These are phyloP conservation scores for Athrips mouffetella DNA, from an alignment of 2,888 invertebrate species.

Conservation along the genomic window DNA sequence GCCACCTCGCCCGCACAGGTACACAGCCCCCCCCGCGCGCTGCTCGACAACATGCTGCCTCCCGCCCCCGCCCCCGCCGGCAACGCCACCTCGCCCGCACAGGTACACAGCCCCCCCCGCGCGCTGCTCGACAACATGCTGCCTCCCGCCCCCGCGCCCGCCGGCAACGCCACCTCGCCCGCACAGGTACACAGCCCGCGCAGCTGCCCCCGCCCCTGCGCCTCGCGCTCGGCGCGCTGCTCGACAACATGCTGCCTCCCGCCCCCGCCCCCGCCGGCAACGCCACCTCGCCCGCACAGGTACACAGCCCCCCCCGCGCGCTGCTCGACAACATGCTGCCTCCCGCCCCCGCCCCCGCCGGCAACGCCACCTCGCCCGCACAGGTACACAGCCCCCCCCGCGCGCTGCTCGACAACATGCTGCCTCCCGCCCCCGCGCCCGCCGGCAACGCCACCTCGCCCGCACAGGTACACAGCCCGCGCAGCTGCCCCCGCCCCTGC, in stretches of 20 bases:
- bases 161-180: too few species aligned
- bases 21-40: constrained; percentile 25
- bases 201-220: constrained; percentile 82
- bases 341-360: constrained; percentile 27
- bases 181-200: constrained; percentile 81
- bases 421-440: constrained; percentile 36
- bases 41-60: too few species aligned
- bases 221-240: constrained; percentile 75
- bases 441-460: neutral
- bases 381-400: constrained; percentile 83
- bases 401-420: constrained; percentile 55
- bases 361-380: neutral
- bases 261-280: constrained; percentile 24
- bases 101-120: too few species aligned
- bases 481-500: constrained; percentile 82
- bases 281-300: neutral
- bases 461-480: constrained; percentile 80
- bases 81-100: too few species aligned
- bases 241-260: constrained; percentile 44
- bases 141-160: too few species aligned
- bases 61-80: too few species aligned
- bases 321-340: constrained; percentile 51
- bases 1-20: constrained; percentile 37
- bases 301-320: constrained; percentile 84
- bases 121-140: too few species aligned